Percentiles rank a stretch among this genome's conserved stretches.
phyloP scores from a whole-genome alignment of 2,888 invertebrate species.

The Sarcophaga carnaria region DNA sequence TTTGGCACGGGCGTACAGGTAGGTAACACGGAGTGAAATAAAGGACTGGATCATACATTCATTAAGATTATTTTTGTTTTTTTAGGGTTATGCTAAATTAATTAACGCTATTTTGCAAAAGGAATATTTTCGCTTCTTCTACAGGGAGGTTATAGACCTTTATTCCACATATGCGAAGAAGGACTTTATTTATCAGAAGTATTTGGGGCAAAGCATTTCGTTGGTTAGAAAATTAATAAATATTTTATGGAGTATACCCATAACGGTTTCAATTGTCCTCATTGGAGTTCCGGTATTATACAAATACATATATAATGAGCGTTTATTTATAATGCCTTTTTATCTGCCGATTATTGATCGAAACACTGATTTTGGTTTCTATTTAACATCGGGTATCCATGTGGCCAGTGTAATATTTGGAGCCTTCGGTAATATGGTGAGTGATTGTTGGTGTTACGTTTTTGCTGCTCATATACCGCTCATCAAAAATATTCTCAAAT shows the following conservation, averaged over 20 bases:
- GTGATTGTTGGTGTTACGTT: background rate
- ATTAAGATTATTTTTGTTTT: background rate
- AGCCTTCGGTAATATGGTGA: slow-evolving; percentile 5
- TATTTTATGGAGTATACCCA: background rate
- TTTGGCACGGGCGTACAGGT: slow-evolving; percentile 32
- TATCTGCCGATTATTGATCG: slow-evolving; percentile 13
- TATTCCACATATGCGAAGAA: slow-evolving; percentile 4
- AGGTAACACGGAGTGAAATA: background rate
- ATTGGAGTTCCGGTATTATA: slow-evolving; percentile 1
- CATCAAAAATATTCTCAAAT: slow-evolving; percentile 7
- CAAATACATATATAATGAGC: background rate
- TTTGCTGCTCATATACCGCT: slow-evolving; percentile 7
- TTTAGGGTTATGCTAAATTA: slow-evolving; percentile 31
- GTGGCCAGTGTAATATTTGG: slow-evolving; percentile 2
- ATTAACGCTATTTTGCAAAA: background rate
- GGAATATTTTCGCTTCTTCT: background rate
- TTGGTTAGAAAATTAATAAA: slow-evolving; percentile 16
- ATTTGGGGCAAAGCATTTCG: background rate
- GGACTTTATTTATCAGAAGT: background rate
- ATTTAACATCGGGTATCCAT: background rate
- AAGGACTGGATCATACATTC: background rate
- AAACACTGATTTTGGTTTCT: slow-evolving; percentile 19
- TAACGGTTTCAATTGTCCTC: background rate
- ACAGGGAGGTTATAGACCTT: background rate
- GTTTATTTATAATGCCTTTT: slow-evolving; percentile 29